These are phyloP conservation scores for Takifugu bimaculatus DNA, from an alignment of 2,113 vertebrate species.

Conservation along the genomic window DNA sequence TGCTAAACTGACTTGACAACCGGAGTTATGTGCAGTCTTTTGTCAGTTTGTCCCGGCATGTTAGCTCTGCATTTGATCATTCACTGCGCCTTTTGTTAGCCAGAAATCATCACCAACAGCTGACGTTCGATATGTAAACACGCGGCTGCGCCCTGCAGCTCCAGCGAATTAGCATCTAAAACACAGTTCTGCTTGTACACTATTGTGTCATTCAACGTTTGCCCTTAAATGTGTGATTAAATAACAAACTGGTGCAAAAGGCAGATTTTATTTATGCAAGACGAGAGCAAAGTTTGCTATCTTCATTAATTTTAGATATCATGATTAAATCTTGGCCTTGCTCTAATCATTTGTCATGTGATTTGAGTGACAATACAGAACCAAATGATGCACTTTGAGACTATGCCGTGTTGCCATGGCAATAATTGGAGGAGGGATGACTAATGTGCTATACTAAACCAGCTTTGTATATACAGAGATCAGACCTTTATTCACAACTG, in stretches of 20 bases:
- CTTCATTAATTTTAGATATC: neutral
- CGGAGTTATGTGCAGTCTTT: conserved; percentile 14
- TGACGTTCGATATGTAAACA: conserved; percentile 33
- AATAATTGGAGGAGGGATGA: conserved; percentile 46
- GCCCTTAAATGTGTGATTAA: too few relatives aligned
- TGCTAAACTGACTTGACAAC: conserved; percentile 19
- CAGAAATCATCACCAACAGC: conserved; percentile 15
- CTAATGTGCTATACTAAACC: conserved; percentile 39
- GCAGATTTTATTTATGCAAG: too few relatives aligned
- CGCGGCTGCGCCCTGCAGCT: conserved; percentile 30
- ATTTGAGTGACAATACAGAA: neutral
- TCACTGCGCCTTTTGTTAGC: conserved; percentile 11
- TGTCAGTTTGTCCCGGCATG: conserved; percentile 26
- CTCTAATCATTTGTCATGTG: conserved; percentile 11
- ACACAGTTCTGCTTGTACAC: neutral
- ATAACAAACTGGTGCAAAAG: too few relatives aligned
- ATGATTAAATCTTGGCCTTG: neutral
- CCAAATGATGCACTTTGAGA: conserved; percentile 34
- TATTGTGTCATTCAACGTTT: too few relatives aligned
- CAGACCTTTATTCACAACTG: conserved; percentile 43
- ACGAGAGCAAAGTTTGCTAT: neutral
- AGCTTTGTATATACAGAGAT: conserved; percentile 41
- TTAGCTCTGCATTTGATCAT: conserved; percentile 31
- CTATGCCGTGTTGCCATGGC: conserved; percentile 42
- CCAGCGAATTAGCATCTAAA: conserved; percentile 23